Conservation (phyloP, 2,113 vertebrate genomes). For the Chionis minor region DNA sequence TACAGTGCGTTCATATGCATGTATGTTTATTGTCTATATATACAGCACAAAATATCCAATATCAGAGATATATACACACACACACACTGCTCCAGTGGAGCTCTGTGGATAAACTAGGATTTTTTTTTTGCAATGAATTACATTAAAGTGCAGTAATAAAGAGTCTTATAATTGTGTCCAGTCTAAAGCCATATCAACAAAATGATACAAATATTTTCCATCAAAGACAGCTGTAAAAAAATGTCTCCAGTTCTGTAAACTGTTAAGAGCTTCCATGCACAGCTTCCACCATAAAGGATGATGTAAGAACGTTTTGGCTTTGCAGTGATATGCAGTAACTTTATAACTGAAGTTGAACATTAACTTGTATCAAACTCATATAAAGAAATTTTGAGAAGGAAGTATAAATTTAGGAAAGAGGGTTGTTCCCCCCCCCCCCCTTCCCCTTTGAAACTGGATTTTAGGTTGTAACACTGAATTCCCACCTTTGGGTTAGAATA, state of each 20-base stretch:
- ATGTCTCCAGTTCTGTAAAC: neutral
- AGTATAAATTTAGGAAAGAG: neutral
- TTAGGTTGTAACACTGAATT: neutral
- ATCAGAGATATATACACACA: rapidly evolving
- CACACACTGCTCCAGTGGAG: neutral
- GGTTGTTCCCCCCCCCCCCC: rapidly evolving
- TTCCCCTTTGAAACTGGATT: neutral
- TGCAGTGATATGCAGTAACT: neutral
- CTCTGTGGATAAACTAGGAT: neutral
- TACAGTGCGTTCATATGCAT: neutral
- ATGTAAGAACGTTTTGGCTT: neutral
- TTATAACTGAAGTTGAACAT: neutral
- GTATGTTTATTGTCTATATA: too few relatives aligned
- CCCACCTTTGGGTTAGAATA: neutral
- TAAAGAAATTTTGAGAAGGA: neutral
- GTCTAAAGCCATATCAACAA: neutral
- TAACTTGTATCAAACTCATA: neutral
- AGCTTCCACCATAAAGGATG: neutral
- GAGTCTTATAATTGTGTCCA: neutral
- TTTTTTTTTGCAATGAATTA: neutral
- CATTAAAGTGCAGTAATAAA: neutral
- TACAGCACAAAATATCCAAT: neutral
- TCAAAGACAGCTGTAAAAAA: neutral
- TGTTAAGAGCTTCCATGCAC: neutral
- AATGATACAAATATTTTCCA: neutral